Base-by-base conservation (phyloP, 2,888 invertebrate genomes). In the Dyspetes luteomarginatus region DNA sequence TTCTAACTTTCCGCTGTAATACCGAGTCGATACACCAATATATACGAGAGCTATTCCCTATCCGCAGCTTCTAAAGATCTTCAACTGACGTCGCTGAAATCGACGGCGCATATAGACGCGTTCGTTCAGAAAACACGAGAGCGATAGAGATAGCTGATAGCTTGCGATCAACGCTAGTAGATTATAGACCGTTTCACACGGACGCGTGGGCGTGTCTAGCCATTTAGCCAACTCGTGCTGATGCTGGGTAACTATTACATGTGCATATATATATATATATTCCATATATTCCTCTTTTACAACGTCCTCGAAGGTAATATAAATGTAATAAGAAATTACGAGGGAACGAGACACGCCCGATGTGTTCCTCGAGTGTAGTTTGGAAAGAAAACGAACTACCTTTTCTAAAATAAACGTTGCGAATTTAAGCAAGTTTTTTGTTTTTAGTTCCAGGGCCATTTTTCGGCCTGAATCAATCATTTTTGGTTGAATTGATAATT, bases 171-270 rank as follows among this genome's bases (percentile, higher is more conserved):
- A 55, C 60, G 55, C 41, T 68, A 30, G 81, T 62, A 84, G 82
- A 84, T 84, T 83, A 83, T 81, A 79, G 64, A n/a, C 64, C 62
- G 83, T 83, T 81, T 84, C 84, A 83, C 84, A 83, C 83, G 81
- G 78, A 78, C 75, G 81, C 55, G 73, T 82, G 83, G 83, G 83
- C 83, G 83, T 84, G 82, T 65, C 80, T 56, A 52, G 65, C 68
- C 83, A 83, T 84, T 84, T 83, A 84, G 80, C 73, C 69, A 73
- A 69, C 78, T 77, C 81, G 81, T 81, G 81, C 67, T 65, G 41
- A 28, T 65, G 56, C 76, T 60, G 68, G 62, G 67, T 68, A 68
- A 76, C 76, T 68, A 68, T 73, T 73, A 55, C 17, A 30, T 36
- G 17, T 52, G 52, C n/a, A 56, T 28, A n/a, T 69, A 36, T 28